These are phyloP conservation scores for Sphaeridia pumilis DNA, from an alignment of 2,888 invertebrate species.

Conservation along the genomic window DNA sequence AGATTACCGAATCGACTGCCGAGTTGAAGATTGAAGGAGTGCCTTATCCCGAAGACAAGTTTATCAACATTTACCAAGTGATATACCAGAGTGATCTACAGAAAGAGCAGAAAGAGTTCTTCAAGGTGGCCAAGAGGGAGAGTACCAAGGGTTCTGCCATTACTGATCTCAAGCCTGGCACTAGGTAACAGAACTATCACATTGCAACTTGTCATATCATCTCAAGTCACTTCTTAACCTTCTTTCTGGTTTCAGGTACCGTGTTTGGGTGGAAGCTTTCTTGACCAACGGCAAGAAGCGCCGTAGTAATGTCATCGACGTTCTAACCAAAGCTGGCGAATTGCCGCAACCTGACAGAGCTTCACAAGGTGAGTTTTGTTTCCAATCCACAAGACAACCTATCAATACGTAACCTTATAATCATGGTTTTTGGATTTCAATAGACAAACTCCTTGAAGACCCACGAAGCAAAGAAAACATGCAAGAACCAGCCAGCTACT, in stretches of 20 bases:
- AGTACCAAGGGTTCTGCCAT: slow-evolving; percentile 55
- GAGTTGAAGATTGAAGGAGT: slow-evolving; percentile 73
- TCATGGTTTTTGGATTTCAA: background rate
- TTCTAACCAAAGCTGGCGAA: slow-evolving; percentile 64
- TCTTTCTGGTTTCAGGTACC: slow-evolving; percentile 48
- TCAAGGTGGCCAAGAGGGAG: slow-evolving; percentile 62
- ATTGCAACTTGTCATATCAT: too few relatives aligned
- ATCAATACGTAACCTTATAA: background rate
- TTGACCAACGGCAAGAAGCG: slow-evolving; percentile 79
- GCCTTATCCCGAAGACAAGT: slow-evolving; percentile 78
- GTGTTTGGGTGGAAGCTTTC: slow-evolving; percentile 79
- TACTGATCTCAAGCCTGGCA: slow-evolving; percentile 60
- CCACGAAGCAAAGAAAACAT: slow-evolving; percentile 36
- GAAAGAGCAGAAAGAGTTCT: slow-evolving; percentile 59
- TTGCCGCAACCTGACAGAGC: slow-evolving; percentile 43
- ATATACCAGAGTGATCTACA: slow-evolving; percentile 61
- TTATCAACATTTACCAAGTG: slow-evolving; percentile 75
- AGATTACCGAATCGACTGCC: slow-evolving; percentile 62
- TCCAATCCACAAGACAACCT: background rate
- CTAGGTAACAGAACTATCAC: slow-evolving; percentile 40
- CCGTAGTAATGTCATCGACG: slow-evolving; percentile 78
- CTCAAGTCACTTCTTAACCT: background rate
- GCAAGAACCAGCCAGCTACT: slow-evolving; percentile 60
- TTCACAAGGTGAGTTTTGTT: slow-evolving; percentile 43
- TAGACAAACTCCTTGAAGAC: slow-evolving; percentile 10